Evolutionary conservation across 2,113 vertebrate genomes (phyloP), one percentile per base, ranked within the genome.

Genomic region (Ammodramus savannarum): DNA sequence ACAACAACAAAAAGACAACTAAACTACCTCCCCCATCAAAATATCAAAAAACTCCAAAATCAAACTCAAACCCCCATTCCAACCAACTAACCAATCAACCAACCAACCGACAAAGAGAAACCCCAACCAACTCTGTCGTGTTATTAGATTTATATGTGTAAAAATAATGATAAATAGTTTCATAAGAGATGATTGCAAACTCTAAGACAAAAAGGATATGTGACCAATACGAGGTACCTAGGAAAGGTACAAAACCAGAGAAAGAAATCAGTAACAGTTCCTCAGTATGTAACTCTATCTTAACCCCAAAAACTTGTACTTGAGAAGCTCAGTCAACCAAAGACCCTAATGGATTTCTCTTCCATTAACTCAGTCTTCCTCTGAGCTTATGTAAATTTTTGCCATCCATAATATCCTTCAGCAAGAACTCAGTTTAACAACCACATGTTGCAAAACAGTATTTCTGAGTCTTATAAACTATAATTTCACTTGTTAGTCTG

Each of bases 61-160:
- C 16, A 67, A 54, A 23, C 5, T 39, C 20, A 61, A 46, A 23
- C 3, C 1, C 3, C 9, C 7, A 20, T 17, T 44, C 38, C 11
- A 48, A 41, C 10, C 10, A 52, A 17, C n/a, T 9, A 63, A 31
- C 21, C 41, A 46, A 36, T 7, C 12, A 39, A 55, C 8, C 16
- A 52, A 22, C 13, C 6, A 66, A 18, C 10, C 8, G 32, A 49
- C 22, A 9, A 32, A 46, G 34, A 7, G 12, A 29, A 87, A 51
- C 2, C 3, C 13, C 13, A 44, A 9, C 2, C 4, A 46, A 38
- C 8, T 25, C 21, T 44, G 21, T 39, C 2, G 4, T 61, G 63
- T 19, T 77, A 41, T 32, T 79, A 3, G 2, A 65, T 43, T 11
- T 52, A 52, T 17, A 2, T 22, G 34, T 52, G 25, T 22, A 43